Evolutionary conservation across 2,113 vertebrate species (phyloP).

Genomic region (Sinocyclocheilus maitianheensis): DNA sequence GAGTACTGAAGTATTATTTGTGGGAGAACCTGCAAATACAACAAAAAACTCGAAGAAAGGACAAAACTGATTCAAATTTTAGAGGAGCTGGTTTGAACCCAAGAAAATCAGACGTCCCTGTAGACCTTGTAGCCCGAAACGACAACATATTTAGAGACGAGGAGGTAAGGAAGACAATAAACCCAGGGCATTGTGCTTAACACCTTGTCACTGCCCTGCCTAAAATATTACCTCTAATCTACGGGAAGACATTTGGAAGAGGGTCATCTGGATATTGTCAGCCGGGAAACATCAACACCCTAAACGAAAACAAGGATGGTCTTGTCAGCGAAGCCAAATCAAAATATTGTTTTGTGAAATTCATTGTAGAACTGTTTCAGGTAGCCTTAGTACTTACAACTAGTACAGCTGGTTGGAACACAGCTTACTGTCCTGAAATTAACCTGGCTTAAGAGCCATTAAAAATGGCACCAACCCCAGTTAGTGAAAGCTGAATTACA

Average conservation of each 20-base stretch:
- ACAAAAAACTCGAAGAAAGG: background rate
- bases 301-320: constrained; percentile 1
- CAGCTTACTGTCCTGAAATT: background rate
- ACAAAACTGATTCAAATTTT: background rate
- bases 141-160: background rate
- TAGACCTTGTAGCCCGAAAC: background rate
- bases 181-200: constrained; percentile 32
- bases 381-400: background rate
- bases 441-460: constrained; percentile 29
- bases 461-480: constrained; percentile 10
- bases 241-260: background rate
- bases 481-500: constrained; percentile 43
- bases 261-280: constrained; percentile 48
- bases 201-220: constrained; percentile 17
- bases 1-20: background rate
- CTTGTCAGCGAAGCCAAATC: background rate
- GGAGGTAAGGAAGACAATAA: constrained; percentile 3
- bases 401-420: background rate
- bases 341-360: background rate
- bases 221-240: constrained; percentile 53
- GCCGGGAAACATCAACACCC: constrained; percentile 24
- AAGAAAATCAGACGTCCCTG: background rate
- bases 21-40: background rate
- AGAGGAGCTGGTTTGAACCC: background rate
- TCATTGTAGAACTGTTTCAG: background rate